These are phyloP conservation scores for Macroramphosus scolopax DNA, from an alignment of 2,797 vertebrate genomes.

Conservation along the genomic window DNA sequence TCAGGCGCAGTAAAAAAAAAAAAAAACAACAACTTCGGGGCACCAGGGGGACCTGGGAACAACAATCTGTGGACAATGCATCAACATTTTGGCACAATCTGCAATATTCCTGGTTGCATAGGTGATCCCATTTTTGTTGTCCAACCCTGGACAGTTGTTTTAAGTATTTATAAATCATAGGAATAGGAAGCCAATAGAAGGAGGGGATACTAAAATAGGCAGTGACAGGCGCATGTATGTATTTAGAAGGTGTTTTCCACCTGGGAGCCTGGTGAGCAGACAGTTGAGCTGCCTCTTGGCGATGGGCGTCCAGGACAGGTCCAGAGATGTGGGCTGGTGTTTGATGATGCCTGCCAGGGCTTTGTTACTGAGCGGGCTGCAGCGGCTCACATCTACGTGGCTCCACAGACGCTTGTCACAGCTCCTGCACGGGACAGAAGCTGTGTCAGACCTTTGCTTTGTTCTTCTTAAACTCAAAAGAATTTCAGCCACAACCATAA, in stretches of 20 bases:
- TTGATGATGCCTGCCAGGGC: slow-evolving; percentile 92
- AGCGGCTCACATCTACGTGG: slow-evolving; percentile 90
- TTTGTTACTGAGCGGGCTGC: slow-evolving; percentile 89
- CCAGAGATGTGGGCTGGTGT: slow-evolving; percentile 88
- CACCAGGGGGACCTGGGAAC: no score
- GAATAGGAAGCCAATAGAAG: no score
- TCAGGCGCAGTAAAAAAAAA: no score
- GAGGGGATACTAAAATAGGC: no score
- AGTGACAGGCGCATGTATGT: no score
- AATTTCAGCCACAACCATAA: neutral
- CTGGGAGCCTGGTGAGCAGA: slow-evolving; percentile 81
- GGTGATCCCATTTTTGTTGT: no score
- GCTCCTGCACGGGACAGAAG: slow-evolving; percentile 77
- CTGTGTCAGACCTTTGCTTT: neutral
- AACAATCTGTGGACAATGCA: no score
- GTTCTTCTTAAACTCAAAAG: neutral
- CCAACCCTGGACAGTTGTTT: no score
- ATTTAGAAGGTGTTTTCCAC: slow-evolving; percentile 33
- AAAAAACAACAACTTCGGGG: no score
- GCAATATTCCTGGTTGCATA: no score
- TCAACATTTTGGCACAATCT: no score
- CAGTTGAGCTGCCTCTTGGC: slow-evolving; percentile 96
- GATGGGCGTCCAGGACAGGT: slow-evolving; percentile 96
- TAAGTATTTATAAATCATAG: no score
- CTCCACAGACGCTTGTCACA: slow-evolving; percentile 97